Evolutionary conservation across 2,113 vertebrate genomes (phyloP).

Genomic region (Panthera uncia): DNA sequence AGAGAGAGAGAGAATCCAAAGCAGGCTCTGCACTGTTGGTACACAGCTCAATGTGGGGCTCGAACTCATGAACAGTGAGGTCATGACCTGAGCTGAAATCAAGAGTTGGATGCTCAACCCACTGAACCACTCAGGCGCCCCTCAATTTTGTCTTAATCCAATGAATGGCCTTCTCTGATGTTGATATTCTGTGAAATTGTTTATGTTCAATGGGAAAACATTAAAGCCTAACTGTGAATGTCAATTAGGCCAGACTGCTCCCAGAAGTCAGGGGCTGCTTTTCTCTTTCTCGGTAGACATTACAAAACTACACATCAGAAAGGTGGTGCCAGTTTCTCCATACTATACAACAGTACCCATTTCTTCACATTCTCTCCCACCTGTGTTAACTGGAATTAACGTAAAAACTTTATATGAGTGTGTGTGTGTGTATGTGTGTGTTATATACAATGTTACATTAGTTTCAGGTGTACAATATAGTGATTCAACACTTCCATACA

Average conservation of each 20-base stretch:
- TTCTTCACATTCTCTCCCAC: constrained; percentile 3
- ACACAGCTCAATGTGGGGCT: too few species aligned
- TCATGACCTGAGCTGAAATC: too few species aligned
- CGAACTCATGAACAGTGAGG: too few species aligned
- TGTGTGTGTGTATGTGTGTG: too few species aligned
- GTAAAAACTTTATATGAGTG: too few species aligned
- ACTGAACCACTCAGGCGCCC: too few species aligned
- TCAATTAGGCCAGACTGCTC: neutral
- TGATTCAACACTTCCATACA: neutral
- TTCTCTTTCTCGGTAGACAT: neutral
- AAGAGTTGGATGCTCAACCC: too few species aligned
- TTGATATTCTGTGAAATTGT: neutral
- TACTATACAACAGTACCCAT: neutral
- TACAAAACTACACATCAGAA: neutral
- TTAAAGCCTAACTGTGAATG: neutral
- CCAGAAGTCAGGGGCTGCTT: neutral
- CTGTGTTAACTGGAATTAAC: neutral
- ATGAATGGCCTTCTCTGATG: neutral
- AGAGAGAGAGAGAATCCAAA: too few species aligned
- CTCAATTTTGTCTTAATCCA: constrained; percentile 7
- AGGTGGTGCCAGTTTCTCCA: neutral
- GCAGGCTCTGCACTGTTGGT: too few species aligned
- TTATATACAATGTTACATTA: neutral
- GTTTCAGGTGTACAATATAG: neutral
- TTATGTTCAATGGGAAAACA: constrained; percentile 9